Evolutionary conservation across 1,140 invertebrate species (phyloP), one percentile per base, ranked within the genome.

Genomic region (Nasonia giraulti): DNA sequence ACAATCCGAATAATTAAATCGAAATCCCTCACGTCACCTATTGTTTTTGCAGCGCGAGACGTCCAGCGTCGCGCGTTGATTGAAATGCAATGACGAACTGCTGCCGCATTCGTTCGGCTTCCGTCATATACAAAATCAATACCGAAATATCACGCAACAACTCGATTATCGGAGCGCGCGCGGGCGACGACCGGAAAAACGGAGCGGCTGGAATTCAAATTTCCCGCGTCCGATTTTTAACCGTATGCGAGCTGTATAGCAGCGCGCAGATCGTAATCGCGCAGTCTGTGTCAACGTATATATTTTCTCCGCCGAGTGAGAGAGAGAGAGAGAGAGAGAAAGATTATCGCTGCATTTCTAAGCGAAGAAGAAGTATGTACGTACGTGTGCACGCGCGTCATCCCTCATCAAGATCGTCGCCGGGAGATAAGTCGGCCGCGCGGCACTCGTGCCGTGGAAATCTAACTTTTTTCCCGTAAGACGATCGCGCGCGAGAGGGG

Each of bases 401-500:
- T 47, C 47, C 81, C 75, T 69, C 66, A 78, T 77, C 75, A 27
- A 66, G 75, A 83, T 83, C n/a, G 73, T 83, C 75, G 62, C 75
- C n/a, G 1, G 1, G 17, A 62, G 75, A 83, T 83, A 83, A 62
- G 20, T 2, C 23, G 11, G 4, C 40, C 40, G 27, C 37, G 2
- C 10, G 3, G 2, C 23, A 71, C 37, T 44, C 73, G 73, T 33
- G 20, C 8, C 47, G 7, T 7, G 71, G 23, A 82, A 82, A 74
- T 10, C 40, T 33, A 47, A 40, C 23, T 27, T 62, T 62, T 47
- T 78, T 66, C n/a, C 50, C 47, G 47, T 77, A 47, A 33, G n/a
- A 17, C 50, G 47, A 78, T 66, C 76, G 37, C 20, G 20, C n/a
- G 33, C 6, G 66, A 23, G 55, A 62, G 55, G 55, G 20, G 55